Conservation (phyloP, 2,888 invertebrate species). For the Diplazon laetatorius region DNA sequence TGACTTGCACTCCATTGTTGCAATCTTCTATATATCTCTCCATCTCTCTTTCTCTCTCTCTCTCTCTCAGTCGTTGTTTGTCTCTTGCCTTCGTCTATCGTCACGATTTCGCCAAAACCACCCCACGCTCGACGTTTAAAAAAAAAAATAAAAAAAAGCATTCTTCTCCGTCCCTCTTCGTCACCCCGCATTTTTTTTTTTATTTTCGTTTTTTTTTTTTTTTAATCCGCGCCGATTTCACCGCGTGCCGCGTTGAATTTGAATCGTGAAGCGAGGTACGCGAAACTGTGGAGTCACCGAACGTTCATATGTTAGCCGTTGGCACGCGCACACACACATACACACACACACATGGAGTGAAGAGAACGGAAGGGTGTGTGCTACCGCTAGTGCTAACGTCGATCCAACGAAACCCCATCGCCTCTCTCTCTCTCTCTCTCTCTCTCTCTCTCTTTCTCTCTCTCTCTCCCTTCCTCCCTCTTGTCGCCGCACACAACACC, state of each 20-base stretch:
- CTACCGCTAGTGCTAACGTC: constrained; percentile 65
- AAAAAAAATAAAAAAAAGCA: too few relatives aligned
- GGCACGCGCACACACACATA: constrained; percentile 74
- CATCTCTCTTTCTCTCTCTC: constrained; percentile 68
- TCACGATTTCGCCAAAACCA: constrained; percentile 57
- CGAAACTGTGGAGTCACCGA: constrained; percentile 81
- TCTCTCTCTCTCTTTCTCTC: too few relatives aligned
- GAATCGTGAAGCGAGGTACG: constrained; percentile 74
- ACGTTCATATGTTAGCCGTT: constrained; percentile 81
- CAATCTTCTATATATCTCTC: constrained; percentile 70
- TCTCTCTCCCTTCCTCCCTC: too few relatives aligned
- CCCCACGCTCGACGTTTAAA: constrained; percentile 50
- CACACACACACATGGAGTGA: constrained; percentile 70
- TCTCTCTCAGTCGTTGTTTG: constrained; percentile 51
- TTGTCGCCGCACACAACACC: too few relatives aligned
- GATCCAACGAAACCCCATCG: constrained; percentile 25
- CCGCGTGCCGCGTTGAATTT: constrained; percentile 79
- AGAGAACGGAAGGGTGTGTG: constrained; percentile 68
- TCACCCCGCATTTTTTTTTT: constrained; percentile 54
- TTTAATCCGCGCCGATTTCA: constrained; percentile 80
- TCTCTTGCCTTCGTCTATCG: constrained; percentile 18
- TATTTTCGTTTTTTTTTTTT: too few relatives aligned
- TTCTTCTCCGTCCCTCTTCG: constrained; percentile 45
- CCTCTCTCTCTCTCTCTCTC: too few relatives aligned
- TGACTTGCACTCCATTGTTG: constrained; percentile 82